Base-by-base conservation (phyloP, 2,113 vertebrate species). In the Macrotis lagotis region DNA sequence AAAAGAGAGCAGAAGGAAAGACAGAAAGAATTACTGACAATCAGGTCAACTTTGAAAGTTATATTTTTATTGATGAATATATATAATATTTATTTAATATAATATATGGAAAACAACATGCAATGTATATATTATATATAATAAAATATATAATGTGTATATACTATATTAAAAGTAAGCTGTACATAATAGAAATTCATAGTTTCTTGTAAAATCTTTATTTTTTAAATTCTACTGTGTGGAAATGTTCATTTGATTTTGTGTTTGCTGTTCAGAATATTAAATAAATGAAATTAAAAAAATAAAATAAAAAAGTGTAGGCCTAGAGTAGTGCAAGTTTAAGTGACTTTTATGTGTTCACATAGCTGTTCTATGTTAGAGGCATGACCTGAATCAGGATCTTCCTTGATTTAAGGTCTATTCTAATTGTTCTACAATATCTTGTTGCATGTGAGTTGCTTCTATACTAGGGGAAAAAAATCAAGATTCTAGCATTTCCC, bases 401-500 rank as follows among this genome's bases (percentile, higher is more conserved):
- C 66, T 66, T 83, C n/a, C n/a, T 44, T 6, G 37, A 6, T 83
- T 83, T 83, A 44, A 83, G n/a, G 16, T 19, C 16, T n/a, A 83
- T 7, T 83, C 66, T 83, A 83, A 83, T 44, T 74, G 37, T 74
- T 74, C 37, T 74, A n/a, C 59, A 74, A 74, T 74, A n/a, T 83
- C 66, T 83, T 44, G n/a, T 44, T 44, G 7, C 22, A n/a, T n/a
- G n/a, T 83, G 16, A 83, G n/a, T 83, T 83, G 44, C 37, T 83
- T 83, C n/a, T 22, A 44, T 6, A 83, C 19, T 83, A 22, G 19
- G 44, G 44, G 44, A 83, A 44, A 83, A n/a, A 83, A 90, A 26
- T 91, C 59, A 51, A 92, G 93, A 95, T 59, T 48, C 50, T 49
- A 91, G 26, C 50, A 90, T 44, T 16, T 91, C 90, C 0, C n/a